phyloP scores from a whole-genome alignment of 2,113 vertebrate genomes.

The Trogon melanurus region DNA sequence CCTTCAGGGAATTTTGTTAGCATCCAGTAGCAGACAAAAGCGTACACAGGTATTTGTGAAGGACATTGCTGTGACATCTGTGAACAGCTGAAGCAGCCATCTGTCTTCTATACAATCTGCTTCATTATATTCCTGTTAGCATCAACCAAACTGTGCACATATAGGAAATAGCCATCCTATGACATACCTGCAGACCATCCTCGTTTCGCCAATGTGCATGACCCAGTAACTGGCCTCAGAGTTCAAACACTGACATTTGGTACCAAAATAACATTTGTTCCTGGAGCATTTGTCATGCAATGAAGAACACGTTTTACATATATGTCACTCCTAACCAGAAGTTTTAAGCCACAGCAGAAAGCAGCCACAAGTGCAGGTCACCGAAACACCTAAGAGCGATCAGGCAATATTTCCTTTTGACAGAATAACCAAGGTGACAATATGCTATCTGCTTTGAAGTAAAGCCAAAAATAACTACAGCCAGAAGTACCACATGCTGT shows the following conservation, averaged over 20 bases:
- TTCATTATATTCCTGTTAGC: neutral
- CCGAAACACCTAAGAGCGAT: neutral
- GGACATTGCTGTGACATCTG: neutral
- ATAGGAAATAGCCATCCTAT: neutral
- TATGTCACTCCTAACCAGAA: neutral
- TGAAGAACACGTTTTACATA: neutral
- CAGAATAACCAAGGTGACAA: neutral
- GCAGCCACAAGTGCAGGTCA: neutral
- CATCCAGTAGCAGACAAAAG: neutral
- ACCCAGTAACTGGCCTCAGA: neutral
- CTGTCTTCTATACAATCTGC: neutral
- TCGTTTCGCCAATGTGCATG: fast-evolving
- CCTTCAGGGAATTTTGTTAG: neutral
- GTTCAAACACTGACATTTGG: neutral
- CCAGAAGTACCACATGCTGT: neutral
- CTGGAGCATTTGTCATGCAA: neutral
- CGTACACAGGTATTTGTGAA: neutral
- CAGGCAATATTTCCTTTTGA: neutral
- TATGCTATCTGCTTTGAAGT: neutral
- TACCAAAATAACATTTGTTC: neutral
- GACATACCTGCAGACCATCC: neutral
- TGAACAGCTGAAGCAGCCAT: neutral
- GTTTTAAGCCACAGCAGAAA: neutral
- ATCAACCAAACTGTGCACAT: neutral
- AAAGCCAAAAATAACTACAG: neutral